Evolutionary conservation across 1,140 invertebrate species (phyloP).

Genomic region (Heliconius eleuchia): DNA sequence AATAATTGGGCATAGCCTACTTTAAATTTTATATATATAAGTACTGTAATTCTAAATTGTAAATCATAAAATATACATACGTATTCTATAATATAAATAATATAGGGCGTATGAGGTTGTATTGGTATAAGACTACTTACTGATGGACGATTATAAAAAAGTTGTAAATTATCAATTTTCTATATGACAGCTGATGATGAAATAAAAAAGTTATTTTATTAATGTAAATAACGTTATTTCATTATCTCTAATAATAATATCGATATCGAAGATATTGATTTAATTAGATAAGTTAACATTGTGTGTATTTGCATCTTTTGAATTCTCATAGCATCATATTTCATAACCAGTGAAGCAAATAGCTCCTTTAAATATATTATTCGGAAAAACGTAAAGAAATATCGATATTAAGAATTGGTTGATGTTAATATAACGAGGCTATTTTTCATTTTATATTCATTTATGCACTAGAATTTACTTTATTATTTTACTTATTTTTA

Average conservation of each 20-base stretch:
- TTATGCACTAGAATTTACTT: neutral
- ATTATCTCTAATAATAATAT: neutral
- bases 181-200: neutral
- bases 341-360: neutral
- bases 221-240: neutral
- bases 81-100: constrained; percentile 23
- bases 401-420: neutral
- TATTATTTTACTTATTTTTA: neutral
- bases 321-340: neutral
- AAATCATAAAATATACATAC: constrained; percentile 32
- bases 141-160: neutral
- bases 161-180: neutral
- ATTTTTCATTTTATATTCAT: constrained; percentile 11
- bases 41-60: constrained; percentile 72
- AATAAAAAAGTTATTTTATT: neutral
- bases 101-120: constrained; percentile 50
- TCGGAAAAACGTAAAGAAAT: too few species aligned
- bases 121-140: constrained; percentile 35
- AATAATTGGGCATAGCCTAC: constrained; percentile 79
- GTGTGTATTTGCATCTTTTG: too few species aligned
- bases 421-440: constrained; percentile 24
- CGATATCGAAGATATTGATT: constrained; percentile 8
- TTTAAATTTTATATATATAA: constrained; percentile 76
- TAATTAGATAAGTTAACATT: neutral
- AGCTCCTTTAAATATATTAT: neutral